Percentiles rank a stretch among this genome's conserved stretches.
Conservation (phyloP, 2,113 vertebrate genomes). For the Osmerus mordax region DNA sequence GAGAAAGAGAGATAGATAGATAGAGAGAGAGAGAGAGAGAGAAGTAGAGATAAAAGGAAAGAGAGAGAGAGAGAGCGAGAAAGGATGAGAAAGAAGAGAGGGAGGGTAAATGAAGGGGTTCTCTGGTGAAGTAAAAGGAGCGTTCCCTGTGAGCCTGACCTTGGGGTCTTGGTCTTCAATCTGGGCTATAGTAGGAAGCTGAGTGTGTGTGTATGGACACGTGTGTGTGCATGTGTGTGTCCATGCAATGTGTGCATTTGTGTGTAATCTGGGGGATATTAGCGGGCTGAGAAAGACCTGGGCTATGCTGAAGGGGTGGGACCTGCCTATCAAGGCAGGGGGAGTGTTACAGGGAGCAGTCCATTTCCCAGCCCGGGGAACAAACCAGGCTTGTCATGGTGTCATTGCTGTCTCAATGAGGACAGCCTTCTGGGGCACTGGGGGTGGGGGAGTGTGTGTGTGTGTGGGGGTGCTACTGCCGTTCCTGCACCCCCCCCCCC, state of each 20-base stretch:
- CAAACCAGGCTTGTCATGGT: constrained; percentile 56
- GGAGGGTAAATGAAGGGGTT: constrained; percentile 58
- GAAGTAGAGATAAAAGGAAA: neutral
- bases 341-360: constrained; percentile 41
- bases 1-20: neutral
- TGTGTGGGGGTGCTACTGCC: constrained; percentile 2
- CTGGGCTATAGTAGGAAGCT: constrained; percentile 75
- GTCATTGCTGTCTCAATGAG: constrained; percentile 49
- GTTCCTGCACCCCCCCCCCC: constrained; percentile 31
- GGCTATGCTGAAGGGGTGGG: constrained; percentile 71
- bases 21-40: neutral
- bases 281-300: constrained; percentile 71
- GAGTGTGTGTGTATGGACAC: constrained; percentile 24
- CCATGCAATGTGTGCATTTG: no score
- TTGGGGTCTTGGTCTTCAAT: constrained; percentile 77
- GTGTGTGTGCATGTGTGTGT: no score
- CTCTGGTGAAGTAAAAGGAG: constrained; percentile 64
- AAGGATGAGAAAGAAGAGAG: neutral
- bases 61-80: constrained; percentile 23
- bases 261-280: constrained; percentile 71
- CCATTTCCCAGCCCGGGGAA: constrained; percentile 63
- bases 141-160: constrained; percentile 79
- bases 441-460: constrained; percentile 46
- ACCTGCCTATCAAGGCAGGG: constrained; percentile 74
- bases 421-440: constrained; percentile 39